Conservation (phyloP, 2,113 vertebrate genomes). For the Xenopus laevis region DNA sequence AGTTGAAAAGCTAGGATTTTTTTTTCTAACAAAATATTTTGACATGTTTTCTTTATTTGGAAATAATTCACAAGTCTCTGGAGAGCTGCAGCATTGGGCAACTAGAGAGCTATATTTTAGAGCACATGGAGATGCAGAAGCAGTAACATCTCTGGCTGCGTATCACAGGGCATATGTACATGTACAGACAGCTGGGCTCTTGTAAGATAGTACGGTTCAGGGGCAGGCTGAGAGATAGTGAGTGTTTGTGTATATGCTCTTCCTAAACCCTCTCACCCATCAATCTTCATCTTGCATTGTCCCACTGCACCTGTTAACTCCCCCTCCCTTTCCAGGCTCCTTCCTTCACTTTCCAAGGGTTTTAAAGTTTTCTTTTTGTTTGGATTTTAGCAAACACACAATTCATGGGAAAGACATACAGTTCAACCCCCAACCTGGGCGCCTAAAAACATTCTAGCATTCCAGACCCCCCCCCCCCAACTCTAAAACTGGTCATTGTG, state of each 20-base stretch:
- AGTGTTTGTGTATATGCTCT: constrained; percentile 34
- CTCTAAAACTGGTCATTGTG: constrained; percentile 13
- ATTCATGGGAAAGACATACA: constrained; percentile 41
- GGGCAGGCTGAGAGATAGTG: constrained; percentile 34
- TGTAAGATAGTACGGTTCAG: constrained; percentile 17
- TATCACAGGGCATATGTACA: not conserved
- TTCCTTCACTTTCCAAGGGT: constrained; percentile 34
- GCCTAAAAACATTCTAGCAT: constrained; percentile 17
- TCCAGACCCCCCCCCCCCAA: constrained; percentile 10
- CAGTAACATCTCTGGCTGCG: not conserved
- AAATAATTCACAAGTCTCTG: no score
- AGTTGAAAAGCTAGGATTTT: no score
- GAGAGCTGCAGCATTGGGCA: no score
- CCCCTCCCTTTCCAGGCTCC: constrained; percentile 5
- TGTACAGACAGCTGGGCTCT: constrained; percentile 6
- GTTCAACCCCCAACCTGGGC: constrained; percentile 2
- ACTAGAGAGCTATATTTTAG: no score
- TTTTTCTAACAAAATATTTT: no score
- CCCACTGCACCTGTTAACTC: constrained; percentile 28
- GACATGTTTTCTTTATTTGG: no score
- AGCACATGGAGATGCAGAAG: not conserved
- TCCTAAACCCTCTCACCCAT: constrained; percentile 17
- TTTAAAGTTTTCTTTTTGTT: constrained; percentile 33
- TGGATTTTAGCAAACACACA: constrained; percentile 36
- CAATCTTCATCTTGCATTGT: constrained; percentile 41